Conservation (phyloP, 64 coral and sea anemone genomes). For the Actinia equina region DNA sequence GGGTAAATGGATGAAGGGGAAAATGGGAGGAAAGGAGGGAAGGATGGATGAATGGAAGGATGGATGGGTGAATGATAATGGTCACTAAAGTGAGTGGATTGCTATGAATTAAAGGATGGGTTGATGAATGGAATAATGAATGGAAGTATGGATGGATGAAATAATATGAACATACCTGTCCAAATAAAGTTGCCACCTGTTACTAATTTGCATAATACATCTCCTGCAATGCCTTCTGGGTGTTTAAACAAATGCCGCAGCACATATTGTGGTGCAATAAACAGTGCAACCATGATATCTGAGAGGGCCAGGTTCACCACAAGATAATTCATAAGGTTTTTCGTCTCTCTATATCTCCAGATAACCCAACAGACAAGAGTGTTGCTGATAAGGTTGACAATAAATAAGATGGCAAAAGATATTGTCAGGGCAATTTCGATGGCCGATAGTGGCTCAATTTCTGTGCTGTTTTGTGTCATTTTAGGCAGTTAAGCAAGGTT, state of each 20-base stretch:
- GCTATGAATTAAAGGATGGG: background rate
- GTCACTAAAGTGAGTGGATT: no score
- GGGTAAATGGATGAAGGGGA: no score
- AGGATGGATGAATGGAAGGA: no score
- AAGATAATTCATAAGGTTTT: slow-evolving; percentile 56
- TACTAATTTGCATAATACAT: slow-evolving; percentile 55
- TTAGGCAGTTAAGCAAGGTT: background rate
- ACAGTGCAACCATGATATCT: slow-evolving; percentile 57
- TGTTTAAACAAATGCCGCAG: slow-evolving; percentile 34
- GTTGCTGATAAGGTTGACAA: slow-evolving; percentile 58
- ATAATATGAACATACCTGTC: slow-evolving; percentile 2
- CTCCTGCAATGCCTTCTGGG: slow-evolving; percentile 34
- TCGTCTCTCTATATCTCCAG: slow-evolving; percentile 14
- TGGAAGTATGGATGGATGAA: background rate
- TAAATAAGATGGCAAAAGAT: slow-evolving; percentile 28
- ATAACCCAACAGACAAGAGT: slow-evolving; percentile 46
- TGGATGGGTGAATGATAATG: no score
- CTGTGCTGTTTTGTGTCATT: background rate
- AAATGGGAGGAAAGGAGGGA: no score
- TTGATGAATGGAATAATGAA: background rate
- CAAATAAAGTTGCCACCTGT: slow-evolving; percentile 71
- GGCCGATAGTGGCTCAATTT: background rate
- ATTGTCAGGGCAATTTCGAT: background rate
- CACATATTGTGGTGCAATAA: slow-evolving; percentile 49
- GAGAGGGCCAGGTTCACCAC: slow-evolving; percentile 59